Base-by-base conservation (phyloP, 2,888 invertebrate species). In the Ectobius pallidus region DNA sequence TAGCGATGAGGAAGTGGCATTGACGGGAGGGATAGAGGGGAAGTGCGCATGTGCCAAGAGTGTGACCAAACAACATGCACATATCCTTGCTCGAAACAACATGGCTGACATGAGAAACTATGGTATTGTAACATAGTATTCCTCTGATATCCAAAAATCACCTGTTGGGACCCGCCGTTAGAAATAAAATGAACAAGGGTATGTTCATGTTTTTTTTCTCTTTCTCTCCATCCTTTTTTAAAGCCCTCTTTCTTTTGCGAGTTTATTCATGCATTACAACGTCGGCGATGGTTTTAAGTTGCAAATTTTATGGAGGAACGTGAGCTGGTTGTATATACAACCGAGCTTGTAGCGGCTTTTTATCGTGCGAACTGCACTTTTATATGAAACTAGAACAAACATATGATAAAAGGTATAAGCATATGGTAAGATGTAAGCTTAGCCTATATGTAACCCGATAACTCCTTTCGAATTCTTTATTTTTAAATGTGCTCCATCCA, bases 41-140 rank as follows among this genome's bases (percentile, higher is more conserved):
- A 25, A 27, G n/a, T 65, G 65, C 65, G 65, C 65, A 65, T 65
- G 65, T 65, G 65, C 65, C 11, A 46, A 11, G 25, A n/a, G 65
- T 42, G 65, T 65, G 65, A 72, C 72, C 72, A 69, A 69, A 72
- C 72, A 72, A 69, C 63, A 72, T 63, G 63, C 62, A 69, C 63
- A 69, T 72, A 69, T 62, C 63, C 61, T 44, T 39, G 58, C 61
- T 22, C 69, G 72, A 72, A 72, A 72, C 72, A 72, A 72, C 72
- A 72, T 72, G 72, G 72, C 72, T 49, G 72, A 72, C 72, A 46
- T n/a, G n/a, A n/a, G 65, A n/a, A n/a, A 30, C 25, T 58, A n/a
- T 52, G 27, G 32, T 58, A 30, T 58, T 58, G 58, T 25, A 25
- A 58, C 58, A 58, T 58, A 58, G 14, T 25, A 14, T 52, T 52